Evolutionary conservation across 2,888 invertebrate species (phyloP).

Genomic region (Gerosis bhagava): DNA sequence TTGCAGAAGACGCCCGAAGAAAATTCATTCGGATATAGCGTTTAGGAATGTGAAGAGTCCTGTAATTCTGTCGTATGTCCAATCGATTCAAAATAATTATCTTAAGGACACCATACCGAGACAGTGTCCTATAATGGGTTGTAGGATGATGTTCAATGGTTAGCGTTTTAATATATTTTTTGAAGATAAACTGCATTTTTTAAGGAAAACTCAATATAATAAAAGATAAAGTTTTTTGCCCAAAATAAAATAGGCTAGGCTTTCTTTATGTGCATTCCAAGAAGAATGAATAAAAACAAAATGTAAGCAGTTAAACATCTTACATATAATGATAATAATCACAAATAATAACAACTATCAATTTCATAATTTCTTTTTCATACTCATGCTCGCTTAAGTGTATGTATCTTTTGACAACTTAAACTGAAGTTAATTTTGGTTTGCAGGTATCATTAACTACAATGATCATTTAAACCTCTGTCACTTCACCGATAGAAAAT

Average conservation of each 20-base stretch:
- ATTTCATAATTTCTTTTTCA: background rate
- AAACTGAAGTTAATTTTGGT: no score
- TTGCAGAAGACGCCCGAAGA: slow-evolving; percentile 54
- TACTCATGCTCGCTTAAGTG: no score
- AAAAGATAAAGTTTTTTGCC: no score
- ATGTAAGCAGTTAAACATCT: no score
- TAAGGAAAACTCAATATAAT: no score
- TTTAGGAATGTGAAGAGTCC: slow-evolving; percentile 50
- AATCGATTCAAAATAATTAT: slow-evolving; percentile 59
- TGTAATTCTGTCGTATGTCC: slow-evolving; percentile 56
- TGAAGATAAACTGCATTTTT: no score
- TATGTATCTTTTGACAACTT: no score
- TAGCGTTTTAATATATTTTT: background rate
- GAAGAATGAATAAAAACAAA: no score
- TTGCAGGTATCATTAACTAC: slow-evolving; percentile 71
- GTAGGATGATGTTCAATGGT: slow-evolving; percentile 64
- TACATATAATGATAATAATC: no score
- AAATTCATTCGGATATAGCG: slow-evolving; percentile 54
- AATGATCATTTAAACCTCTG: slow-evolving; percentile 69
- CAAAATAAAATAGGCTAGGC: no score
- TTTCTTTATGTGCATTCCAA: no score
- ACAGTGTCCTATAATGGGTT: slow-evolving; percentile 64
- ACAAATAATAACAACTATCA: no score
- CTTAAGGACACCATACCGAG: slow-evolving; percentile 62
- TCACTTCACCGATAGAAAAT: slow-evolving; percentile 59